phyloP scores from a whole-genome alignment of 2,888 invertebrate genomes.

The Oscheius sp. region DNA sequence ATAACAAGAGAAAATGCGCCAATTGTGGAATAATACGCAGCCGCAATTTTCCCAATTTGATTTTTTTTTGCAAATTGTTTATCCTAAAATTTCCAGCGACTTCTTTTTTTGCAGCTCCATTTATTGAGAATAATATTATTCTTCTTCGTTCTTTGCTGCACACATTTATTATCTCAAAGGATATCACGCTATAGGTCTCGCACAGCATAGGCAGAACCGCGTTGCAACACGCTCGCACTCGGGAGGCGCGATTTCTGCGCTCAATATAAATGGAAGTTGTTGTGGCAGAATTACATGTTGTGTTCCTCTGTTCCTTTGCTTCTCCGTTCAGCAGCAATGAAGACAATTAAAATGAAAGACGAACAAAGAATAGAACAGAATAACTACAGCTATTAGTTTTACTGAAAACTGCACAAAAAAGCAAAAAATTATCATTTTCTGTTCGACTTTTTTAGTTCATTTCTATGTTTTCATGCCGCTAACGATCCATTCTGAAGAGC shows the following conservation, averaged over 20 bases:
- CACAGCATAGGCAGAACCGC: conserved; percentile 1
- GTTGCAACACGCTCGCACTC: conserved; percentile 18
- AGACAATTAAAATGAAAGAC: not conserved
- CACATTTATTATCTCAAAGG: too few species aligned
- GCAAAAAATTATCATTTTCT: not conserved
- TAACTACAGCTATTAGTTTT: too few species aligned
- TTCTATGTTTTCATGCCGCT: not conserved
- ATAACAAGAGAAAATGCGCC: too few species aligned
- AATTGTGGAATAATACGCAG: too few species aligned
- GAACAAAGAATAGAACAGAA: not conserved
- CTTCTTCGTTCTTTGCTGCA: too few species aligned
- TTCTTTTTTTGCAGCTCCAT: too few species aligned
- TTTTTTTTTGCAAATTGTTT: too few species aligned
- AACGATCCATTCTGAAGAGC: too few species aligned
- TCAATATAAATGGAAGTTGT: conserved; percentile 22
- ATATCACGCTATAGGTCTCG: too few species aligned
- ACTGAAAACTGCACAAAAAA: not conserved
- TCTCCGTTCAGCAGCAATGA: not conserved
- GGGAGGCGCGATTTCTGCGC: conserved; percentile 29
- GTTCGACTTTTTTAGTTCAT: not conserved
- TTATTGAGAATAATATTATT: too few species aligned
- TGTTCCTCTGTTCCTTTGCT: not conserved
- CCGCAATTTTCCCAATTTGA: too few species aligned
- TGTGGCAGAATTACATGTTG: not conserved
- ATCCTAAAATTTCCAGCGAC: too few species aligned